Conservation (phyloP, 92 coral and sea anemone genomes). For the Zoanthus gigantus region DNA sequence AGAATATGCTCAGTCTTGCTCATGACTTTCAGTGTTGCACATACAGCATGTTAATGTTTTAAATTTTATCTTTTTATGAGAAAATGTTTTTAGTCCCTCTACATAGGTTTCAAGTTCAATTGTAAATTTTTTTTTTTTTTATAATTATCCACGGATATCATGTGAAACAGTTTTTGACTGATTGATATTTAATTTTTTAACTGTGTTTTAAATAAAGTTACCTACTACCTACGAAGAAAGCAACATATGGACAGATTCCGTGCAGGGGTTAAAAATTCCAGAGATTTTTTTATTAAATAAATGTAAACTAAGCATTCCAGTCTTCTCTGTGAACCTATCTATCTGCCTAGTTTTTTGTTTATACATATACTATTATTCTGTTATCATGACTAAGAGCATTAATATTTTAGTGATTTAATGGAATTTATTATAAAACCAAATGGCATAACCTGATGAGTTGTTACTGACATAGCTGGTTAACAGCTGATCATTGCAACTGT, state of each 20-base stretch:
- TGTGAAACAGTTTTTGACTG: too few species aligned
- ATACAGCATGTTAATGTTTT: too few species aligned
- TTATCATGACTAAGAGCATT: neutral
- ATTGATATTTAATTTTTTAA: too few species aligned
- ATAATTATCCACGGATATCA: too few species aligned
- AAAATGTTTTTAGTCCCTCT: too few species aligned
- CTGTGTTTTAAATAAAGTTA: too few species aligned
- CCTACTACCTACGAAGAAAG: too few species aligned
- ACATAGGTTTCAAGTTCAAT: too few species aligned
- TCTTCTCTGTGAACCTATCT: slow-evolving; percentile 10
- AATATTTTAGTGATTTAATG: slow-evolving; percentile 16
- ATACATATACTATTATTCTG: neutral
- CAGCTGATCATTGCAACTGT: neutral
- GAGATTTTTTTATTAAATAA: neutral
- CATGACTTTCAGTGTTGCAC: too few species aligned
- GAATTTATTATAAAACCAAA: slow-evolving; percentile 16
- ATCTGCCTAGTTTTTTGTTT: slow-evolving; percentile 12
- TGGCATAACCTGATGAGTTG: slow-evolving; percentile 31
- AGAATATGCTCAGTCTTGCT: too few species aligned
- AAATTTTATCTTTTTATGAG: too few species aligned
- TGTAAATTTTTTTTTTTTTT: too few species aligned
- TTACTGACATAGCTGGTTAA: slow-evolving; percentile 4
- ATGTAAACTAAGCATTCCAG: slow-evolving; percentile 17
- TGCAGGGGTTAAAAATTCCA: neutral
- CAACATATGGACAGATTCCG: neutral